phyloP scores from a whole-genome alignment of 2,113 vertebrate species.

The Columbina picui region DNA sequence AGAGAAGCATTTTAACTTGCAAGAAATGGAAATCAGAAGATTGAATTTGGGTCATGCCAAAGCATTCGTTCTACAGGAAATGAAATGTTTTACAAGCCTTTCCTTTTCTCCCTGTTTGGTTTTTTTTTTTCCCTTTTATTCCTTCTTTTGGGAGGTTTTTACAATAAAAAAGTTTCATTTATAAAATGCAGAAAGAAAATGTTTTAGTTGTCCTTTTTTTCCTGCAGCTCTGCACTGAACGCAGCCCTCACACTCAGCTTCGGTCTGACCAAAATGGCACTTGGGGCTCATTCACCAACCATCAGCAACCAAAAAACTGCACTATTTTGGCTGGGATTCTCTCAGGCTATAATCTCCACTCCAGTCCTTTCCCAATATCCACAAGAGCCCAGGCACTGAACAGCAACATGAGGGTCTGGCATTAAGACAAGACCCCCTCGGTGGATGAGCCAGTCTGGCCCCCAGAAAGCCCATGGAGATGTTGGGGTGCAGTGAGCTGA shows the following conservation, averaged over 20 bases:
- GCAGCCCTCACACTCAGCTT: background rate
- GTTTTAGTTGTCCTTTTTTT: background rate
- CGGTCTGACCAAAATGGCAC: background rate
- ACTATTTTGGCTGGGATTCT: background rate
- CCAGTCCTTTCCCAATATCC: rapidly evolving
- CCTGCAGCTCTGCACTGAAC: background rate
- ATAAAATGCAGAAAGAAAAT: background rate
- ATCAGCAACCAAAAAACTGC: background rate
- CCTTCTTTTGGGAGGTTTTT: background rate
- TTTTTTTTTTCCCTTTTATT: background rate
- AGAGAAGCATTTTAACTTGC: slow-evolving; percentile 3
- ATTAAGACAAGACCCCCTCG: rapidly evolving
- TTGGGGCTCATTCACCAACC: background rate
- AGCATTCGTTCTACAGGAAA: background rate
- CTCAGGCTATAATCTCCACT: background rate
- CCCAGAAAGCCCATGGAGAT: background rate
- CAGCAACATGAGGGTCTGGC: background rate
- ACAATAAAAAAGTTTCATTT: background rate
- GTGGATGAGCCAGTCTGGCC: background rate
- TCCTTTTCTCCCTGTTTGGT: background rate
- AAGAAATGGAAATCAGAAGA: slow-evolving; percentile 57
- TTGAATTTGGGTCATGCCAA: slow-evolving; percentile 60
- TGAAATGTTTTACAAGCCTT: slow-evolving; percentile 29
- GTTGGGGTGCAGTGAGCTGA: background rate
- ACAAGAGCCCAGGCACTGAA: background rate